Evolutionary conservation across 2,113 vertebrate species (phyloP), one percentile per base, ranked within the genome.

Genomic region (Xiphorhynchus elegans): DNA sequence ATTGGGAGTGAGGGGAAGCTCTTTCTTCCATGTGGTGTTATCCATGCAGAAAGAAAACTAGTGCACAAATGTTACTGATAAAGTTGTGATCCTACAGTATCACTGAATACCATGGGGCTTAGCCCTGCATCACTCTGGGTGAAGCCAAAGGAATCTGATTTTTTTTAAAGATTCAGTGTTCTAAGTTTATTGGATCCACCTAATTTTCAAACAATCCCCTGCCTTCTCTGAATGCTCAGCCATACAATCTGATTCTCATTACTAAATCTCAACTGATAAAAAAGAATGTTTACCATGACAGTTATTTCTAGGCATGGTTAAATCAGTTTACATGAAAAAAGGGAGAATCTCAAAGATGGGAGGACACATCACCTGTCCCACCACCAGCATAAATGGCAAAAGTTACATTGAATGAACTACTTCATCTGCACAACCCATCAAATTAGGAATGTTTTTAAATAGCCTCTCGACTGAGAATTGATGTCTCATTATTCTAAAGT

Each of bases 401-500:
- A 90, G 69, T 84, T 87, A 80, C 7, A 2, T 2, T 85, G 86
- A 96, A 96, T 63, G 59, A 96, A 91, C 86, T 74, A 80, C 93
- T 89, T 93, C 44, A 70, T 91, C 83, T 75, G 75, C 46, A 53
- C 80, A 93, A 68, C 56, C 53, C 74, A 77, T 73, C 17, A 10
- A 91, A 94, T 88, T 89, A 90, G 35, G 37, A 84, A 66, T 67
- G 73, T 73, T 97, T 95, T 92, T 78, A 96, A 95, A 92, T 73
- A 95, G 94, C 42, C 88, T 90, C 86, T 94, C 93, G 80, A 89
- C 58, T 90, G 79, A 79, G 53, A 96, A 87, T 87, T 93, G 77
- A 87, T 95, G 88, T 74, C 85, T 96, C 58, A 79, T 96, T 97
- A 96, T 75, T 95, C 64, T 86, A 88, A 94, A 92, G 55, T 55